Percentiles rank a stretch among this genome's conserved stretches.
Conservation (phyloP, 2,888 invertebrate genomes). For the Gastrophysa polygoni region DNA sequence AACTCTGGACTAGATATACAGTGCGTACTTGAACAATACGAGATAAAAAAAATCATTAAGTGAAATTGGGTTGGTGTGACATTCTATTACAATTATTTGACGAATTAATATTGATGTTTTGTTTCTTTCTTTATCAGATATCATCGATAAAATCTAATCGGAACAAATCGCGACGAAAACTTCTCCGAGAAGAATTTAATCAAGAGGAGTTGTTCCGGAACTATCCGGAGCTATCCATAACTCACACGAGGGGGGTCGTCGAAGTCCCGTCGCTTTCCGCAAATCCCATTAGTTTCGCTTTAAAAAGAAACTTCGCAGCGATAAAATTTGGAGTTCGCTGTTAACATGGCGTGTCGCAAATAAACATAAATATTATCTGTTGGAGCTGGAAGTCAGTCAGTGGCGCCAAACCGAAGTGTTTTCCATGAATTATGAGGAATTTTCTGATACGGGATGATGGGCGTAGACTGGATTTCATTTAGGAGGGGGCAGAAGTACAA, state of each 20-base stretch:
- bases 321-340: constrained; percentile 28
- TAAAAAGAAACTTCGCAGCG: constrained; percentile 29
- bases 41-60: no score
- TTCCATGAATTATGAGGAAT: no score
- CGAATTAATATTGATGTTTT: no score
- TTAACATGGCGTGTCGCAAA: constrained; percentile 34
- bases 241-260: constrained; percentile 7
- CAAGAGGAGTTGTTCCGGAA: not conserved
- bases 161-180: not conserved
- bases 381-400: no score
- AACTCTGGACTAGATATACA: no score
- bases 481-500: no score
- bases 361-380: constrained; percentile 30
- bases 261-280: constrained; percentile 19
- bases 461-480: no score
- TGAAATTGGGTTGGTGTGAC: no score
- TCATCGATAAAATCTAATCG: not conserved
- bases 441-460: no score
- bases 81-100: no score
- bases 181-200: not conserved
- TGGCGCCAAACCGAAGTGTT: not conserved
- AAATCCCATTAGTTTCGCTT: constrained; percentile 31
- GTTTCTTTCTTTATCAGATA: no score
- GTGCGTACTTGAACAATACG: no score
- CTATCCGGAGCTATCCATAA: constrained; percentile 4